Base-by-base conservation (phyloP, 2,797 vertebrate species). In the Streptopelia turtur region DNA sequence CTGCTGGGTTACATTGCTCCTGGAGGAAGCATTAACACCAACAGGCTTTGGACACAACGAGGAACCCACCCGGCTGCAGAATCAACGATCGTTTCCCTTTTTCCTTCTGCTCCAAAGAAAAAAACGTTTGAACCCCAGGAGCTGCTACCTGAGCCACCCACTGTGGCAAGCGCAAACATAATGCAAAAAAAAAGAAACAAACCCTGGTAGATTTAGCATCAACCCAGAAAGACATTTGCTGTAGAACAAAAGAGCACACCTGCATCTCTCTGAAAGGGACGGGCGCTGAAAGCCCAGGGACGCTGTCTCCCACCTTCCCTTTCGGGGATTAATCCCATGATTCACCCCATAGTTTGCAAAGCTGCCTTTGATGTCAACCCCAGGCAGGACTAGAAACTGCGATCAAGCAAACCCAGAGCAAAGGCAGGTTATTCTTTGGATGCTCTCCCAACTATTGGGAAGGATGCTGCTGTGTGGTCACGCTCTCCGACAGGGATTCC, bases 311-410 rank as follows among this genome's bases (percentile, higher is more conserved):
- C 30, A 77, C 12, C 28, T 89, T 71, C 88, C 76, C 89, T 89
- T 56, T 11, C 30, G 83, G 94, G 90, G 56, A 64, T 77, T 74
- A 82, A 50, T 39, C 74, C 80, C 8, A 0, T 5, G 33, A 89
- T 89, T 95, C 83, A 87, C 66, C 72, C 84, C 10, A 6, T 8
- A 63, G 61, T 24, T 64, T 41, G 70, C 71, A 28, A 23, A 15
- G 68, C 0, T 63, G 80, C 87, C 93, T 96, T 87, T 93, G 89
- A 64, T 66, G 83, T 15, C 71, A 60, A 20, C 72, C 81, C 81
- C 79, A 93, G 82, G 94, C 76, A 83, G 13, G 61, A 93, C 93
- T 85, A 87, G 91, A 70, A 84, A 79, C 65, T 76, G 92, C 83
- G 53, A 30, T 10, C 2, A 43, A 80, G 63, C n/a, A 39, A 89